Conservation (phyloP, 2,113 vertebrate species). For the Hemiscyllium ocellatum region DNA sequence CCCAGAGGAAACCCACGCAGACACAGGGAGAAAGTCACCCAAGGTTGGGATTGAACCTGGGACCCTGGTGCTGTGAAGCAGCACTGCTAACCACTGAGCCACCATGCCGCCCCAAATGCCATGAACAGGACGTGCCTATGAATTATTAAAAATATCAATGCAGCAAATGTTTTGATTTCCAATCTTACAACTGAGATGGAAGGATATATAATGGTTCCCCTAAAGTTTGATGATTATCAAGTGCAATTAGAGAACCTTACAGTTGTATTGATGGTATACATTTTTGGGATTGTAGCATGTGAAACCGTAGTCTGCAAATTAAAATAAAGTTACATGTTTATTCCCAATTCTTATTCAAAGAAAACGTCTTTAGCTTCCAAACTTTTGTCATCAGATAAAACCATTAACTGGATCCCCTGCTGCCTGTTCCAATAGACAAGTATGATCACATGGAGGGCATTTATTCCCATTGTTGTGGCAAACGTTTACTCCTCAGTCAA, state of each 20-base stretch:
- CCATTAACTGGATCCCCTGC: not conserved
- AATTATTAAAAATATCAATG: not conserved
- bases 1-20: too few species aligned
- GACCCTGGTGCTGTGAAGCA: too few species aligned
- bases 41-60: too few species aligned
- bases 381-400: not conserved
- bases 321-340: not conserved
- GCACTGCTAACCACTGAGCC: too few species aligned
- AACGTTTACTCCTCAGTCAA: not conserved
- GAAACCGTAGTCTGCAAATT: not conserved
- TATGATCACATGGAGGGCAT: not conserved
- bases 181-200: conserved; percentile 2
- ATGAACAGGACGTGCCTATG: too few species aligned
- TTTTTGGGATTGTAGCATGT: not conserved
- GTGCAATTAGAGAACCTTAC: not conserved
- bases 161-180: not conserved
- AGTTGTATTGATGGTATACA: not conserved
- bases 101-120: not conserved
- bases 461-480: not conserved
- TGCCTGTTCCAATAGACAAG: not conserved
- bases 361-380: not conserved
- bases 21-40: too few species aligned
- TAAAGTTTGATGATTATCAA: not conserved
- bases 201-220: not conserved
- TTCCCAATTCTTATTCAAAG: not conserved